Conservation (phyloP, 1,140 invertebrate genomes). For the Zaprionus vittiger region DNA sequence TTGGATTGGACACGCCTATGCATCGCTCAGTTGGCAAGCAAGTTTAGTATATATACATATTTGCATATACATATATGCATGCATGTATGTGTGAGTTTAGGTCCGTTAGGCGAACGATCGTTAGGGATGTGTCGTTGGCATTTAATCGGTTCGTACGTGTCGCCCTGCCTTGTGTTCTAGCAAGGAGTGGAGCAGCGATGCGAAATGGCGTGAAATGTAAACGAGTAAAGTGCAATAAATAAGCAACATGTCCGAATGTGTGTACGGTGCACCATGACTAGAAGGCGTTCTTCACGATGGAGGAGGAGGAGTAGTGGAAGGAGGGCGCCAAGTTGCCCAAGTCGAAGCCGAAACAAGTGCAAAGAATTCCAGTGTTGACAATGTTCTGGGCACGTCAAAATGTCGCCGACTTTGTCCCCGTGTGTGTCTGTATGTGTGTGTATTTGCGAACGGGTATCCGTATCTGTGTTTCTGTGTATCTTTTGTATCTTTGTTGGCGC, state of each 20-base stretch:
- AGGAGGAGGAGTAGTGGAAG: neutral
- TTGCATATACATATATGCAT: neutral
- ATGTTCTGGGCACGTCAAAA: slow-evolving; percentile 63
- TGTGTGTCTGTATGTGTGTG: slow-evolving; percentile 35
- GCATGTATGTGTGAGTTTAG: neutral
- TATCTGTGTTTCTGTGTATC: slow-evolving; percentile 24
- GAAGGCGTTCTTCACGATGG: neutral
- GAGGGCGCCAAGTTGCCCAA: neutral
- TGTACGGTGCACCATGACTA: slow-evolving; percentile 1
- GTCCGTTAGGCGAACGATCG: slow-evolving; percentile 59
- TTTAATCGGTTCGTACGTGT: slow-evolving; percentile 55
- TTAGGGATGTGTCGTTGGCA: slow-evolving; percentile 53
- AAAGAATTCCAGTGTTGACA: slow-evolving; percentile 57
- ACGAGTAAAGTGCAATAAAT: slow-evolving; percentile 39
- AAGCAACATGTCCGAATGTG: slow-evolving; percentile 41
- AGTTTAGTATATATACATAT: neutral
- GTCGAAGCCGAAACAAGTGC: slow-evolving; percentile 35
- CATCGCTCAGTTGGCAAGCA: neutral
- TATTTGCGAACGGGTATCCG: slow-evolving; percentile 15
- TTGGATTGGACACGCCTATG: neutral
- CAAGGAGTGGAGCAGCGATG: slow-evolving; percentile 22
- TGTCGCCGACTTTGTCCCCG: slow-evolving; percentile 40
- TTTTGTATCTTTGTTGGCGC: slow-evolving; percentile 45
- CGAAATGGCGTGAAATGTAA: slow-evolving; percentile 38
- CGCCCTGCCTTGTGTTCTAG: neutral